Evolutionary conservation across 2,888 invertebrate species (phyloP).

Genomic region (Cheiracanthium punctorium): DNA sequence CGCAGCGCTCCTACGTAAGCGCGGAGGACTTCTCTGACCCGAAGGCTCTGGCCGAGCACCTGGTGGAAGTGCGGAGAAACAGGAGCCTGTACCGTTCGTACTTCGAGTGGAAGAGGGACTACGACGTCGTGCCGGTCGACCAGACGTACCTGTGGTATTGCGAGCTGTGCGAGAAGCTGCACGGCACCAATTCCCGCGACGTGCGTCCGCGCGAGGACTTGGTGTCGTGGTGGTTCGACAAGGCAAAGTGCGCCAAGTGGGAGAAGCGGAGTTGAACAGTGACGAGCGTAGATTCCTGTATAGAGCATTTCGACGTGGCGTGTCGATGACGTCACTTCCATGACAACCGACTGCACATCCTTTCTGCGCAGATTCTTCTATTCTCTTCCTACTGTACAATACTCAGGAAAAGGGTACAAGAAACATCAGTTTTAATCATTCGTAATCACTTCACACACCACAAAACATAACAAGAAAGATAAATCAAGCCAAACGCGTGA

Average conservation of each 20-base stretch:
- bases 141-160: conserved; percentile 48
- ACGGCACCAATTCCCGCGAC: neutral
- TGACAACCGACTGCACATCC: too few relatives aligned
- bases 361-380: too few relatives aligned
- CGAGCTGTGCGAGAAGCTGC: conserved; percentile 42
- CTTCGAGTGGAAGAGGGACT: conserved; percentile 40
- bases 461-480: too few relatives aligned
- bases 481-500: too few relatives aligned
- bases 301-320: too few relatives aligned
- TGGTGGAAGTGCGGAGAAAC: conserved; percentile 12
- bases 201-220: neutral
- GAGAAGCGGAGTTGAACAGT: too few relatives aligned
- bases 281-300: too few relatives aligned
- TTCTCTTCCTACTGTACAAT: too few relatives aligned
- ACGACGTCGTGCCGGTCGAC: neutral
- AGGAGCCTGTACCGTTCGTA: conserved; percentile 29
- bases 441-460: too few relatives aligned
- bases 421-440: too few relatives aligned
- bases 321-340: too few relatives aligned
- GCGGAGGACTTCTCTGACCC: conserved; percentile 49
- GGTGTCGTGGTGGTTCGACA: conserved; percentile 35
- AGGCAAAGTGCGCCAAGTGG: neutral
- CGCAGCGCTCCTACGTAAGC: conserved; percentile 69
- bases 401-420: too few relatives aligned
- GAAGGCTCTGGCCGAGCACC: conserved; percentile 48